Base-by-base conservation (phyloP, 1,140 invertebrate genomes). In the Caerostris darwini region DNA sequence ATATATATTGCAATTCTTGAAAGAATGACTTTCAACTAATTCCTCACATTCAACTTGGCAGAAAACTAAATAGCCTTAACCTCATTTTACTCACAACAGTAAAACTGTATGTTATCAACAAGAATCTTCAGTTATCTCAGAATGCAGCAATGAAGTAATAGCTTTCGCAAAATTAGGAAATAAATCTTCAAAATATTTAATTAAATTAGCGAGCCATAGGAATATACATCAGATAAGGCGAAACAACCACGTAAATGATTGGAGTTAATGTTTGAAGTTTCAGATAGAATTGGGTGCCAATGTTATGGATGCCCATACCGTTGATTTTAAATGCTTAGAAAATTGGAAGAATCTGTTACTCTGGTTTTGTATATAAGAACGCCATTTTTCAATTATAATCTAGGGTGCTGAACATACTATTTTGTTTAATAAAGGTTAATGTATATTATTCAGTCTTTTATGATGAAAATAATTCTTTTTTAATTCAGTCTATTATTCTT, bases 171-270 rank as follows among this genome's bases (percentile, higher is more conserved):
- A 53, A 12, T 77, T 77, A 50, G 19, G 34, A 12, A 77, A 77
- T 77, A 53, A 77, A 77, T 77, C 71, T 77, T 77, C 71, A 8
- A 77, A 77, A 77, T 77, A 77, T 77, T 77, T 77, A 77, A 77
- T 77, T 77, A 77, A 50, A 77, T 77, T 77, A 77, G 50, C 3
- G 19, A 77, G 12, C 34, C 19, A 50, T 53, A 34, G 14, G 61
- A 12, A 50, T 53, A 50, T 77, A 34, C 53, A 12, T 50, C 71
- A 12, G 71, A 53, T 5, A 12, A 77, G 71, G 14, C 4, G 7
- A 50, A 5, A 12, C 7, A 12, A 34, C 34, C 71, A 50, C 5
- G 8, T 12, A 50, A 50, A 77, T 50, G 71, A 77, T 67, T 77
- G 19, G 53, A 71, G 50, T 34, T 71, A 50, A 5, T 67, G 5